Evolutionary conservation across 1,140 invertebrate genomes (phyloP).

Genomic region (Pinna nobilis): DNA sequence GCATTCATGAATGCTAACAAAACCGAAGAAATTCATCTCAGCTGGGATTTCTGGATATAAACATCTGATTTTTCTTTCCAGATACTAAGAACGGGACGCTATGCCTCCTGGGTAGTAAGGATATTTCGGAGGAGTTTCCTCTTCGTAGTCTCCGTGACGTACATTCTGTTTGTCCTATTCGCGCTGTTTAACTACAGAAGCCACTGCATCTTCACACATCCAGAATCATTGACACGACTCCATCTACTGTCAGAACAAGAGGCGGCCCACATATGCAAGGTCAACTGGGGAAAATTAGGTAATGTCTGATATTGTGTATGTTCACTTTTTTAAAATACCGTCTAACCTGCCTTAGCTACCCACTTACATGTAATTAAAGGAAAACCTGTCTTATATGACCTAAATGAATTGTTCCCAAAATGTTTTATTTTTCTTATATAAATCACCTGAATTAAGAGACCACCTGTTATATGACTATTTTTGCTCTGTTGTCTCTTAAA

Average conservation of each 20-base stretch:
- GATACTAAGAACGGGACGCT: constrained; percentile 2
- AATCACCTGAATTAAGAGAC: too few relatives aligned
- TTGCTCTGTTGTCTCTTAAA: too few relatives aligned
- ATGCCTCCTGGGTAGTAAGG: constrained; percentile 10
- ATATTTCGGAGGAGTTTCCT: constrained; percentile 3
- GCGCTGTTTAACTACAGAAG: constrained; percentile 60
- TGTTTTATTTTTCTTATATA: too few relatives aligned
- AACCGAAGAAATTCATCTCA: too few relatives aligned
- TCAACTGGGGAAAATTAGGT: constrained; percentile 52
- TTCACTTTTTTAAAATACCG: too few relatives aligned
- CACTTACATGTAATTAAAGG: too few relatives aligned
- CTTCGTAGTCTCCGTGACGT: constrained; percentile 31
- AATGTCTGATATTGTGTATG: too few relatives aligned
- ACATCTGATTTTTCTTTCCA: background rate
- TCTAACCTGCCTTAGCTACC: too few relatives aligned
- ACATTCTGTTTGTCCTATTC: constrained; percentile 49
- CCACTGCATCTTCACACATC: constrained; percentile 57
- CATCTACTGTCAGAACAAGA: constrained; percentile 40
- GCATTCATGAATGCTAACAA: too few relatives aligned
- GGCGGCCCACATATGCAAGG: constrained; percentile 40
- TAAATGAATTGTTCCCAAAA: too few relatives aligned
- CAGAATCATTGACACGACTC: constrained; percentile 47
- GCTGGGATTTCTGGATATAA: background rate
- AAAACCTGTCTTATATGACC: too few relatives aligned
- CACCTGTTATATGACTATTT: too few relatives aligned